A percentile compares a stretch with the other conserved stretches of the same genome.
Conservation (phyloP, 2,888 invertebrate genomes). For the Leucoptera coffeella region DNA sequence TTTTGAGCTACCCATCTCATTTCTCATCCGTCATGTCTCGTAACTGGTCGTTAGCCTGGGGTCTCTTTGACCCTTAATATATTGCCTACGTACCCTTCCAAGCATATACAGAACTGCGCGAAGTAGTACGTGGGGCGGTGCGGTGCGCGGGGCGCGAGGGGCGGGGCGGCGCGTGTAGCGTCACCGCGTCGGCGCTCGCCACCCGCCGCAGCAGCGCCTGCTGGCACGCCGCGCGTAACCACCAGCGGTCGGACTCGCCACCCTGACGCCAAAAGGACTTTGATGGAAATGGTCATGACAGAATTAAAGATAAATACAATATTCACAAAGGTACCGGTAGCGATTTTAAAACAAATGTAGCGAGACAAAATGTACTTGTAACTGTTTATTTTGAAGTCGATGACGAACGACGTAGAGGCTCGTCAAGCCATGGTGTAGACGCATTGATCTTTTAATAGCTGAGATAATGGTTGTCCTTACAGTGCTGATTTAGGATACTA, state of each 20-base stretch:
- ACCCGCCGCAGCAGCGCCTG: constrained; percentile 41
- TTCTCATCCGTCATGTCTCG: too few relatives aligned
- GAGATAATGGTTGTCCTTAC: too few relatives aligned
- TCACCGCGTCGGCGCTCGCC: constrained; percentile 47
- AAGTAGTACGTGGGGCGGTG: constrained; percentile 56
- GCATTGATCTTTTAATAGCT: too few relatives aligned
- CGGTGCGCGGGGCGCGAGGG: constrained; percentile 20
- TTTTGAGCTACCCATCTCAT: too few relatives aligned
- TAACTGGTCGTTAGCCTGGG: too few relatives aligned
- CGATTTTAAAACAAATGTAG: background rate
- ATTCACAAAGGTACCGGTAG: background rate
- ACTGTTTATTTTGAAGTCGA: too few relatives aligned
- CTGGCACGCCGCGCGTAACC: constrained; percentile 49
- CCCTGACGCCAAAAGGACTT: constrained; percentile 20
- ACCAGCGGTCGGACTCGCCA: constrained; percentile 51
- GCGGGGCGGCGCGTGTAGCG: constrained; percentile 11
- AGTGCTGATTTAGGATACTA: too few relatives aligned
- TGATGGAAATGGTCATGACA: background rate
- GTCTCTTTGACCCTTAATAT: too few relatives aligned
- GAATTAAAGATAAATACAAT: too few relatives aligned
- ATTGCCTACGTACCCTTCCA: constrained; percentile 38
- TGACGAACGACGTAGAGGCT: too few relatives aligned
- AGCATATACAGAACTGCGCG: constrained; percentile 64
- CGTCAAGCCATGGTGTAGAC: too few relatives aligned
- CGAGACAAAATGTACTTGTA: background rate